Conservation (phyloP, 2,113 vertebrate species). For the Tetrao urogallus region DNA sequence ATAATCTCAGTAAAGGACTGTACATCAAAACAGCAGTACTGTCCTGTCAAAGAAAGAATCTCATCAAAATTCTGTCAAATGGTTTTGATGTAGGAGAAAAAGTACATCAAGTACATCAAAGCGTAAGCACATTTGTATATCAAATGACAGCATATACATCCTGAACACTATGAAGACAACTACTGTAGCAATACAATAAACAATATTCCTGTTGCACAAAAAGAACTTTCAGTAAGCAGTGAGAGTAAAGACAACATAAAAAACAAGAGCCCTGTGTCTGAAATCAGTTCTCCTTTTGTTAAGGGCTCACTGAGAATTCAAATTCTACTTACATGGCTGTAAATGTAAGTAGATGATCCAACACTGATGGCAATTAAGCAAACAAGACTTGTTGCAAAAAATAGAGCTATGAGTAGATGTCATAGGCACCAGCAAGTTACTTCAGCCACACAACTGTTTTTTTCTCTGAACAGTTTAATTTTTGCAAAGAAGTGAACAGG, state of each 20-base stretch:
- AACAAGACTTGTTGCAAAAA: background rate
- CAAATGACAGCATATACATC: background rate
- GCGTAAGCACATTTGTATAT: background rate
- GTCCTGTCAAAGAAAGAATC: background rate
- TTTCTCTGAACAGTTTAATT: background rate
- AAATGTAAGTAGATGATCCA: background rate
- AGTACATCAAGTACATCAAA: background rate
- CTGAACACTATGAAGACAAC: background rate
- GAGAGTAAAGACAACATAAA: background rate
- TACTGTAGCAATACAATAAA: background rate
- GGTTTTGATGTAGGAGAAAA: constrained; percentile 11
- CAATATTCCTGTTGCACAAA: background rate
- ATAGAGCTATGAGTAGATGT: background rate
- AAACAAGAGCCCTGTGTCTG: background rate
- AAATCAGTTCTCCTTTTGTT: background rate
- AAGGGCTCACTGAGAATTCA: background rate
- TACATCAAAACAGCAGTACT: constrained; percentile 2
- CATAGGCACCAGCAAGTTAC: background rate
- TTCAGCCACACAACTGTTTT: background rate
- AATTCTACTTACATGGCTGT: too few species aligned
- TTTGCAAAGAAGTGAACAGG: background rate
- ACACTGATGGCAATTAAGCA: background rate
- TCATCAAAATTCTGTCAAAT: constrained; percentile 59
- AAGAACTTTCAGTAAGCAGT: background rate
- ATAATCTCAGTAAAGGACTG: constrained; percentile 24